These are phyloP conservation scores for Taphrorychus bicolor DNA, from an alignment of 2,888 invertebrate genomes.

Conservation along the genomic window DNA sequence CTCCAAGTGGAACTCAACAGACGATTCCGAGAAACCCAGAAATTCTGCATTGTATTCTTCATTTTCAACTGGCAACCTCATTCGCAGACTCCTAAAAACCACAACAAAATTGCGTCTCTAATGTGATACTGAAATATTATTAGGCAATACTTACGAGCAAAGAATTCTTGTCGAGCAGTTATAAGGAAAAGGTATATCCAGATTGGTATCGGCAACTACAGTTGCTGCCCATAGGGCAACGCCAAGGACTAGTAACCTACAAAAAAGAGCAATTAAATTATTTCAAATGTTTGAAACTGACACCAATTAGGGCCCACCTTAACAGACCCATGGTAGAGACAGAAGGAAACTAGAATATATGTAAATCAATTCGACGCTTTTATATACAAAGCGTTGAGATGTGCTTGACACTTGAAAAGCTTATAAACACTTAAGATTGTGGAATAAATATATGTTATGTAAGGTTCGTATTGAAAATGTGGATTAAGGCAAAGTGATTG, in stretches of 20 bases:
- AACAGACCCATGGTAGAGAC: too few species aligned
- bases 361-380: too few species aligned
- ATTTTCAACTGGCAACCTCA: slow-evolving; percentile 28
- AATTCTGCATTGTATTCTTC: slow-evolving; percentile 27
- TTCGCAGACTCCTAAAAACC: slow-evolving; percentile 22
- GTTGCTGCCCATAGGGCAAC: slow-evolving; percentile 18
- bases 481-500: too few species aligned
- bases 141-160: slow-evolving; percentile 36
- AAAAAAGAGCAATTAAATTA: too few species aligned
- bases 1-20: slow-evolving; percentile 18
- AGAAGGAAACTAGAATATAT: too few species aligned
- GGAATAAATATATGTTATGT: too few species aligned
- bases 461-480: too few species aligned
- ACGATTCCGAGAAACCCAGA: not conserved
- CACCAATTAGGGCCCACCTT: too few species aligned
- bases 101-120: not conserved
- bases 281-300: not conserved
- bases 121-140: not conserved
- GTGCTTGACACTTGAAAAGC: too few species aligned
- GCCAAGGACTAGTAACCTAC: slow-evolving; percentile 1
- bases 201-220: slow-evolving; percentile 24
- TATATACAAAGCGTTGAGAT: too few species aligned
- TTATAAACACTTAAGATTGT: too few species aligned
- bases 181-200: slow-evolving; percentile 34
- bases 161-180: slow-evolving; percentile 32